These are phyloP conservation scores for Phoenicopterus ruber DNA, from an alignment of 2,113 vertebrate genomes.

Conservation along the genomic window DNA sequence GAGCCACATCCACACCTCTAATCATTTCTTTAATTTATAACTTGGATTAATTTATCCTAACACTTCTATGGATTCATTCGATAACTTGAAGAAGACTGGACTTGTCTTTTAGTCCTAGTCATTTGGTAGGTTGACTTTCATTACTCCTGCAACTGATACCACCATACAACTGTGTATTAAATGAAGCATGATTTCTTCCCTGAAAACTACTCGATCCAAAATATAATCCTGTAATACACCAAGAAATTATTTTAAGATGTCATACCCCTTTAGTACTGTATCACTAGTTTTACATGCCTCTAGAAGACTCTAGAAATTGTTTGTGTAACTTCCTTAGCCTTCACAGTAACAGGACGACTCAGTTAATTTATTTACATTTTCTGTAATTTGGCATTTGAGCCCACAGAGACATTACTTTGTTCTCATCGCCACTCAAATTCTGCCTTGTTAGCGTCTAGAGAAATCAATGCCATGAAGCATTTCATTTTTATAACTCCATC, in stretches of 20 bases:
- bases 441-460: not conserved
- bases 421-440: conserved; percentile 33
- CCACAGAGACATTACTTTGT: conserved; percentile 25
- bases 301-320: conserved; percentile 4
- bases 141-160: not conserved
- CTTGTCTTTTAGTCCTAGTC: not conserved
- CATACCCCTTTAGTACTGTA: not conserved
- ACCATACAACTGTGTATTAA: not conserved
- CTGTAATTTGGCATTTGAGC: conserved; percentile 34
- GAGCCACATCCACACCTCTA: not conserved
- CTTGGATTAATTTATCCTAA: not conserved
- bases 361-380: conserved; percentile 47
- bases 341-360: not conserved
- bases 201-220: not conserved
- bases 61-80: not conserved
- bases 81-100: not conserved
- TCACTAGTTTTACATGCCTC: not conserved
- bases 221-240: not conserved
- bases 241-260: not conserved
- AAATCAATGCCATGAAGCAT: conserved; percentile 37
- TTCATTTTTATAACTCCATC: conserved; percentile 47
- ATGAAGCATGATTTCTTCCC: not conserved
- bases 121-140: not conserved
- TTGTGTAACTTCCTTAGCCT: not conserved
- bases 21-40: not conserved